Conservation (phyloP, 2,797 vertebrate genomes). For the Myotis daubentonii region DNA sequence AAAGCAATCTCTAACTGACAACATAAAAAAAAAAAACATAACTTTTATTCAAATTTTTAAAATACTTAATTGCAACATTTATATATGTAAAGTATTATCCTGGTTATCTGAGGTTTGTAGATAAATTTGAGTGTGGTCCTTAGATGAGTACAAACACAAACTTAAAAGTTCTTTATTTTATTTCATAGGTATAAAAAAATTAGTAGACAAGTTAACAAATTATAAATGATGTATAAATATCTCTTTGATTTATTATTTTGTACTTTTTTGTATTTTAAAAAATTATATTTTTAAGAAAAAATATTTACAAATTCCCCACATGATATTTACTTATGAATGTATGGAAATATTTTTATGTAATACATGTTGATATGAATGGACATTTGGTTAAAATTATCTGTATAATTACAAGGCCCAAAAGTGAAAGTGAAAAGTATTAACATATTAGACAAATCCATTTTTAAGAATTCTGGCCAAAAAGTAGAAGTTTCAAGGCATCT, state of each 20-base stretch:
- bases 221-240: background rate
- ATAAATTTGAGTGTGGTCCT: background rate
- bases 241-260: background rate
- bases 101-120: background rate
- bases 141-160: background rate
- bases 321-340: constrained; percentile 3
- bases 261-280: background rate
- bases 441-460: background rate
- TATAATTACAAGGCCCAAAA: background rate
- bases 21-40: background rate
- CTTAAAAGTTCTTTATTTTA: background rate
- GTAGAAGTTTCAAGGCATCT: background rate
- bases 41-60: background rate
- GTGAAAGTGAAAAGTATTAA: background rate
- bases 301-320: background rate
- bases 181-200: background rate
- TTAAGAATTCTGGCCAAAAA: background rate
- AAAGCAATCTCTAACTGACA: background rate
- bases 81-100: background rate
- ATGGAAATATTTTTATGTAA: background rate
- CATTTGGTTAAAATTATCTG: background rate
- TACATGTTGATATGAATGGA: background rate
- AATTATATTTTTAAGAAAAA: background rate
- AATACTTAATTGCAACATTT: background rate
- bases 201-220: background rate